Base-by-base conservation (phyloP, 2,113 vertebrate genomes). In the Cyprinodon variegatus region DNA sequence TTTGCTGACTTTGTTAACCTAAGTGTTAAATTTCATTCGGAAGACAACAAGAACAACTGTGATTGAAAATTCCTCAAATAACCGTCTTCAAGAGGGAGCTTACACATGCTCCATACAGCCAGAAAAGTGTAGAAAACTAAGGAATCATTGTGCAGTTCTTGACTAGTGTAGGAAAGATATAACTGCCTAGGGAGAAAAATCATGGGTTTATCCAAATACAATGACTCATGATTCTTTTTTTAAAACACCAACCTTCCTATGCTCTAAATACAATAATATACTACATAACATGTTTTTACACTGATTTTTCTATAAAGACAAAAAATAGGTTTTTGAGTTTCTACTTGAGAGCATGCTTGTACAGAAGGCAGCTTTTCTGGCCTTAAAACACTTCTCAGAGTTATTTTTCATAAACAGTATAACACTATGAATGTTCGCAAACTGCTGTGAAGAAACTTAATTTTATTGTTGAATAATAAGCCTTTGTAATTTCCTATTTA, bases 1-100 rank as follows among this genome's bases (percentile, higher is more conserved):
- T 89, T 86, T 76, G 84, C 74, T 89, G 86, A 83, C 50, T 72
- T 63, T 73, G 75, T 57, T 38, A 41, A 20, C 63, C 36, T 13
- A 10, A 81, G 81, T 71, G 59, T 79, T 70, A 83, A 69, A 70
- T 85, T 79, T 75, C 72, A 76, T 48, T 22, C 81, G 20, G 53
- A 61, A 72, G 70, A 70, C 40, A 63, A 65, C 13, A 29, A 12
- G 2, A 76, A 63, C 84, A 84, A 87, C 41, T 9, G 1, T 11
- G n/a, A 43, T 46, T 41, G 12, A 65, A 57, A 6, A 53, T 53
- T 53, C 48, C 17, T 15, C 14, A 5, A 53, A 2, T 8, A 17
- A 53, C 48, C 48, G 29, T 20, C 17, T 15, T 7, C 13, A 14
- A 20, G 48, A 7, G 15, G 48, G 15, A 17, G 15, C 15, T 53